Conservation (phyloP, 2,888 invertebrate genomes). For the Idaea aversata region DNA sequence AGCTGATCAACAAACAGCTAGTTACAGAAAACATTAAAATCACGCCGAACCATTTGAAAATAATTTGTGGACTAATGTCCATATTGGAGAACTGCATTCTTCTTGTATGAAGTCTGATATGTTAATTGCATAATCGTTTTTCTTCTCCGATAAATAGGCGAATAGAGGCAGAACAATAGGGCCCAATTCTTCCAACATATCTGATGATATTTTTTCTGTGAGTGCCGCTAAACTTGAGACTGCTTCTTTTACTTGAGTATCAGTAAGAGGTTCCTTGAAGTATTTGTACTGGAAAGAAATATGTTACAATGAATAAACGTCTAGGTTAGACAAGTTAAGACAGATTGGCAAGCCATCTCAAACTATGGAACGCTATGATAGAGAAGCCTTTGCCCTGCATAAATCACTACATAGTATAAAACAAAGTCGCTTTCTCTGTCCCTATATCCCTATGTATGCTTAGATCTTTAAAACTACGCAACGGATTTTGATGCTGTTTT, state of each 20-base stretch:
- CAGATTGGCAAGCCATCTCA: no score
- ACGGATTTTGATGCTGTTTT: no score
- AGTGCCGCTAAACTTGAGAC: constrained; percentile 43
- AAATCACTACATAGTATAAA: no score
- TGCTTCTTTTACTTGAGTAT: constrained; percentile 44
- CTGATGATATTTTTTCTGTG: constrained; percentile 38
- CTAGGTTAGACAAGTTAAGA: no score
- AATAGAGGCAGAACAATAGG: constrained; percentile 52
- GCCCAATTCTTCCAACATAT: constrained; percentile 45
- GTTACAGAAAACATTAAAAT: constrained; percentile 2
- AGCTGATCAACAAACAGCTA: not conserved
- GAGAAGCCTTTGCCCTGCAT: no score
- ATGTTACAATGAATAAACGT: constrained; percentile 4
- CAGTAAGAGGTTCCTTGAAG: constrained; percentile 49
- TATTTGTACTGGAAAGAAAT: constrained; percentile 61
- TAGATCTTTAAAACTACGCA: no score
- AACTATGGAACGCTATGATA: no score
- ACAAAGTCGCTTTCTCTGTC: no score
- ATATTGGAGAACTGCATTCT: constrained; percentile 14
- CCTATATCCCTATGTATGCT: no score
- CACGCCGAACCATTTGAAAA: constrained; percentile 26
- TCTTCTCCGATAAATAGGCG: constrained; percentile 52
- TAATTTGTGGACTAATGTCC: constrained; percentile 20
- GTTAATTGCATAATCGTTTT: constrained; percentile 39
- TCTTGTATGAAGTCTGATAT: constrained; percentile 27